Evolutionary conservation across 2,797 vertebrate genomes (phyloP).

Genomic region (Astyanax mexicanus): DNA sequence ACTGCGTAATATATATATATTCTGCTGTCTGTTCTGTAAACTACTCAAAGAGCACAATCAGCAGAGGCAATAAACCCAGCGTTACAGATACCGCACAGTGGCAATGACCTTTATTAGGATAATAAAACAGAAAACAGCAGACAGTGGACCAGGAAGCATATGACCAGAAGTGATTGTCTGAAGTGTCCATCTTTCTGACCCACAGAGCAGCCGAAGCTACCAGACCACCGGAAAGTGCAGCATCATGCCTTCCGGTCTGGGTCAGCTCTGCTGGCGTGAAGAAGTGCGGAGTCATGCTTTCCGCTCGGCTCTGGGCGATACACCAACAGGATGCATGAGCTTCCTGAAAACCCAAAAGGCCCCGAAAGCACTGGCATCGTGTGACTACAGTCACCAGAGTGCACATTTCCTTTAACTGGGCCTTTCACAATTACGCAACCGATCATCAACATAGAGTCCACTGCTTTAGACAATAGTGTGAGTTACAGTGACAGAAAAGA

Average conservation of each 20-base stretch:
- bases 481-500: background rate
- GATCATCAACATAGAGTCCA: background rate
- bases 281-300: slow-evolving; percentile 71
- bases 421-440: background rate
- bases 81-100: background rate
- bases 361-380: slow-evolving; percentile 46
- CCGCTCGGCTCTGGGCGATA: slow-evolving; percentile 71
- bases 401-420: slow-evolving; percentile 46
- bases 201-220: background rate
- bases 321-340: slow-evolving; percentile 71
- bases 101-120: background rate
- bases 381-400: slow-evolving; percentile 32
- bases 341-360: slow-evolving; percentile 70
- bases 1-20: background rate
- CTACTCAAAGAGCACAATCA: background rate
- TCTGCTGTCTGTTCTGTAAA: background rate
- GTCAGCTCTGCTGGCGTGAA: slow-evolving; percentile 31
- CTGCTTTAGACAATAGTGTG: background rate
- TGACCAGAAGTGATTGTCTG: background rate
- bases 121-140: background rate
- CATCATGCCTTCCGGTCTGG: slow-evolving; percentile 40
- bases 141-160: slow-evolving; percentile 7
- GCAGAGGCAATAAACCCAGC: background rate
- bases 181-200: background rate
- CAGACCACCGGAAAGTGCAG: slow-evolving; percentile 31